Evolutionary conservation across 2,113 vertebrate genomes (phyloP).

Genomic region (Pipa parva): DNA sequence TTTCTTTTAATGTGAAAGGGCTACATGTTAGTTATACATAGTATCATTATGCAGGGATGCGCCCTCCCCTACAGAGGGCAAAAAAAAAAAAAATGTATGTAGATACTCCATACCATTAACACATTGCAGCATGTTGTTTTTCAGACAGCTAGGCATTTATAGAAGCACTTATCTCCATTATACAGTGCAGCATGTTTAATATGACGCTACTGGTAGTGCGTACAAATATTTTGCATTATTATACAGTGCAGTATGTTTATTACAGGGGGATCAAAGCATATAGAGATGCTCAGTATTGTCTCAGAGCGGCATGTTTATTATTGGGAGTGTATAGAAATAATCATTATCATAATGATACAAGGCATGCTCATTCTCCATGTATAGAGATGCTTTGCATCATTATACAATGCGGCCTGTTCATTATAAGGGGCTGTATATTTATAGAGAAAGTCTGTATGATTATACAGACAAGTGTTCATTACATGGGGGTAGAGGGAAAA

Average conservation of each 20-base stretch:
- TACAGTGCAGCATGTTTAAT: conserved; percentile 39
- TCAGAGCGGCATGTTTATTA: not conserved
- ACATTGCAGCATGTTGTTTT: conserved; percentile 34
- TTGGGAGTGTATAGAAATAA: conserved; percentile 1
- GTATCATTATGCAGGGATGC: conserved; percentile 16
- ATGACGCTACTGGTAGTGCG: conserved; percentile 37
- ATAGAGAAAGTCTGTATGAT: conserved; percentile 32
- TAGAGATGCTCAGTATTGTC: conserved; percentile 8
- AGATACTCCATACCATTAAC: conserved; percentile 37
- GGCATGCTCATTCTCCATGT: not conserved
- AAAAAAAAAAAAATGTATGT: conserved; percentile 35
- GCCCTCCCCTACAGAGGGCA: conserved; percentile 6
- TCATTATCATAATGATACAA: not conserved
- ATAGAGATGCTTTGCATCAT: conserved; percentile 3
- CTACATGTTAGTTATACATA: conserved; percentile 31
- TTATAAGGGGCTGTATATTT: conserved; percentile 32
- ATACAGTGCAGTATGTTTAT: conserved; percentile 28
- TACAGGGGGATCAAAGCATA: conserved; percentile 6
- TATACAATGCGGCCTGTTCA: conserved; percentile 27
- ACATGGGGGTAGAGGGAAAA: conserved; percentile 14
- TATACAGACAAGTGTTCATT: conserved; percentile 29
- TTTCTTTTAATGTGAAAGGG: conserved; percentile 29
- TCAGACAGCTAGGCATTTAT: conserved; percentile 28
- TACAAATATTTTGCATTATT: conserved; percentile 33
- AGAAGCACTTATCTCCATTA: conserved; percentile 27